phyloP scores from a whole-genome alignment of 2,797 vertebrate genomes.

The Ctenopoma kingsleyae region DNA sequence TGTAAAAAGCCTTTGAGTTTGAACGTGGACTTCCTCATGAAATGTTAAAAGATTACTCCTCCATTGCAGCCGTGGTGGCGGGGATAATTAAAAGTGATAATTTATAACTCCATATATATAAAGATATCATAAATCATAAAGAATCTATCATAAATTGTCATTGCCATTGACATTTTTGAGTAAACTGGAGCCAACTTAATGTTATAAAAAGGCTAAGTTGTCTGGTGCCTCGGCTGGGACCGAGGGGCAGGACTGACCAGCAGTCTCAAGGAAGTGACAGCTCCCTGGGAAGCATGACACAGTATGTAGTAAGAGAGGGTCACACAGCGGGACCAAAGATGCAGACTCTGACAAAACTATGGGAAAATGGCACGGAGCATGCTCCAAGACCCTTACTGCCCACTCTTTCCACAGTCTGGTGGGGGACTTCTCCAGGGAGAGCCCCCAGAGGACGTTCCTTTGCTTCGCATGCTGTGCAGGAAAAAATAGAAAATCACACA shows the following conservation, averaged over 20 bases:
- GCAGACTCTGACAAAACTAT: slow-evolving; percentile 69
- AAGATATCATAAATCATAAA: too few species aligned
- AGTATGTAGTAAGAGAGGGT: slow-evolving; percentile 59
- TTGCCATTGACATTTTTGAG: neutral
- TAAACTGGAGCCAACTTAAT: neutral
- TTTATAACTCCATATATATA: slow-evolving; percentile 31
- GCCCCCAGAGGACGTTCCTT: slow-evolving; percentile 57
- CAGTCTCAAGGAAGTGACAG: slow-evolving; percentile 66
- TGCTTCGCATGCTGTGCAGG: slow-evolving; percentile 40
- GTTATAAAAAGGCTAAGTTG: slow-evolving; percentile 28
- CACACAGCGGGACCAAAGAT: slow-evolving; percentile 70
- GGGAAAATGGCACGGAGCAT: slow-evolving; percentile 82
- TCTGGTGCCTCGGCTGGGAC: neutral
- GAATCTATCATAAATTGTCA: neutral
- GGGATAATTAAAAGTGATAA: neutral
- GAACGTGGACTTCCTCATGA: slow-evolving; percentile 48
- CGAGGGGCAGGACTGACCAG: slow-evolving; percentile 12
- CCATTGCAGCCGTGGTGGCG: too few species aligned
- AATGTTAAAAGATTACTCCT: neutral
- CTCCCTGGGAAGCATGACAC: slow-evolving; percentile 69
- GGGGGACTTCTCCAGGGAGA: slow-evolving; percentile 58
- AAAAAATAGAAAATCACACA: slow-evolving; percentile 53
- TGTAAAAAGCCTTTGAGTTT: slow-evolving; percentile 13
- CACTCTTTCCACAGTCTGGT: slow-evolving; percentile 48
- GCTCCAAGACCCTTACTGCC: slow-evolving; percentile 71